Base-by-base conservation (phyloP, 2,797 vertebrate genomes). In the Pseudochirops cupreus region DNA sequence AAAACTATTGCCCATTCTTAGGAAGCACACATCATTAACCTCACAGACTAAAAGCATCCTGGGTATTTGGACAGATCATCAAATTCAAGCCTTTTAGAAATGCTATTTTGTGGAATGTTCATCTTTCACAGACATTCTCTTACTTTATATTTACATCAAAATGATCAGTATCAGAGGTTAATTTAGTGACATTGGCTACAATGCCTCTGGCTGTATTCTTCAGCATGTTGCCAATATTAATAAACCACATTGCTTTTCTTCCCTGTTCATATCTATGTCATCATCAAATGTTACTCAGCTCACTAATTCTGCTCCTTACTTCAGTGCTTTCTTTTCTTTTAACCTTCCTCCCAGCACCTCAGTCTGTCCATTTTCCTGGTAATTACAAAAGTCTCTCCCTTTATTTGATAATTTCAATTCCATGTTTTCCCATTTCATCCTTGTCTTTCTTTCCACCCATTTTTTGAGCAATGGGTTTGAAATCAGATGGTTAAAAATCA, bases 351-450 rank as follows among this genome's bases (percentile, higher is more conserved):
- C 18, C 92, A 87, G 33, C 14, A 92, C 2, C 50, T 58, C 10
- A 89, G 58, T 95, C 18, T 53, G 10, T 94, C 94, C 58, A 11
- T 57, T 62, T 50, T 33, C 94, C 67, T 82, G 39, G 93, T 74
- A 94, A 91, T 13, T 92, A 87, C 14, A 94, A 95, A 96, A 97
- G 94, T 82, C 62, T 67, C 96, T 94, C 54, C 93, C 92, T 62
- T 55, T 54, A 92, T 5, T 50, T 52, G 31, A 92, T 14, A 59
- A 46, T 91, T 93, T 46, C 39, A 33, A 55, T 91, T 96, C 26
- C 67, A 91, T 50, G 24, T 13, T 28, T 58, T 94, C 21, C 56
- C 29, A 96, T 74, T 59, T 62, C 90, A 91, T 16, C 52, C 58
- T 29, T 46, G 2, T 46, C 13, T 93, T 33, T 52, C 29, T 93